A percentile compares a stretch with the other conserved stretches of the same genome.
These are phyloP conservation scores for Rhinella marina DNA, from an alignment of 2,797 vertebrate genomes.

Conservation along the genomic window DNA sequence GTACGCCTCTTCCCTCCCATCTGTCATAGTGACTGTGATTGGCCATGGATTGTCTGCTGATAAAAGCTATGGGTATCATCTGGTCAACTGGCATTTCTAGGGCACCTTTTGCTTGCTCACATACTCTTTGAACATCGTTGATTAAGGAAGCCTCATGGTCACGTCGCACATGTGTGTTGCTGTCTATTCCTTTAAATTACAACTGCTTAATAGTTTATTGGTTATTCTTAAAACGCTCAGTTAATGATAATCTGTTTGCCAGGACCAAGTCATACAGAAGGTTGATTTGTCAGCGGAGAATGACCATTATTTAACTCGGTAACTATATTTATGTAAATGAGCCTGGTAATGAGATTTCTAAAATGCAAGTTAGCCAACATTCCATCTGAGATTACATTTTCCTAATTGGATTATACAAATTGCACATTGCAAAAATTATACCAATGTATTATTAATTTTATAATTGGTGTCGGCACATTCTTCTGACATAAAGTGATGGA, in stretches of 20 bases:
- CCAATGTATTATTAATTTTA: constrained; percentile 59
- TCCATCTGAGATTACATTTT: constrained; percentile 47
- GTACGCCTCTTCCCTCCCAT: no score
- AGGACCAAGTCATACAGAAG: not conserved
- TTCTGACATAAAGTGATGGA: constrained; percentile 20
- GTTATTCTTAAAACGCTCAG: not conserved
- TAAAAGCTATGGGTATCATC: no score
- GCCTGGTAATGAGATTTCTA: constrained; percentile 39
- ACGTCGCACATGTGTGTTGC: no score
- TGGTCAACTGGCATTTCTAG: no score
- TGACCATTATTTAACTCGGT: constrained; percentile 5
- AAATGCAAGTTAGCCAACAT: constrained; percentile 48
- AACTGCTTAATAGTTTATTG: not conserved
- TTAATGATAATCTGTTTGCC: constrained; percentile 9
- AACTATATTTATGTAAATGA: constrained; percentile 30
- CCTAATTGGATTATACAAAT: constrained; percentile 60
- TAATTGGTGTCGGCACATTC: constrained; percentile 53
- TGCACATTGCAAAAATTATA: constrained; percentile 41
- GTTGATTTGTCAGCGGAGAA: constrained; percentile 13
- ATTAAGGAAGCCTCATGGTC: no score
- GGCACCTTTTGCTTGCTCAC: no score
- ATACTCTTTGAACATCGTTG: no score
- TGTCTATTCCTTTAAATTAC: no score
- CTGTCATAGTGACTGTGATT: no score
- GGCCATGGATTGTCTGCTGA: no score